phyloP scores from a whole-genome alignment of 2,888 invertebrate genomes.

The Eupithecia pulchellata region DNA sequence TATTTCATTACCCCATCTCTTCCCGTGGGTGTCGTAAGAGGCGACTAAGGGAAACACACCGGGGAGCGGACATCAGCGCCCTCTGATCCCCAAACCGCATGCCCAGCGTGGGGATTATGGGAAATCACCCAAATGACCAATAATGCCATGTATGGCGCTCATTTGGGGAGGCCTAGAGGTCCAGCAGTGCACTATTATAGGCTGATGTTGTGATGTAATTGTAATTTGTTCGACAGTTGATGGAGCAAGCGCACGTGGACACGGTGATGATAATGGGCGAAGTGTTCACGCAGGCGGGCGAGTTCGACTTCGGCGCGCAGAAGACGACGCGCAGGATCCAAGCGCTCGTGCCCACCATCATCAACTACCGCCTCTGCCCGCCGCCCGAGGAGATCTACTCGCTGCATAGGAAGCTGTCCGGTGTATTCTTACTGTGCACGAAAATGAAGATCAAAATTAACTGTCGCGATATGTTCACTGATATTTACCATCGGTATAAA shows the following conservation, averaged over 20 bases:
- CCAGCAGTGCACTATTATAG: no score
- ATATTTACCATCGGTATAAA: slow-evolving; percentile 90
- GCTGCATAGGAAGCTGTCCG: slow-evolving; percentile 97
- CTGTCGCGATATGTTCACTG: slow-evolving; percentile 93
- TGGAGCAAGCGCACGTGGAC: slow-evolving; percentile 98
- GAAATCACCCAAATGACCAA: no score
- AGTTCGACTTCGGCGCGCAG: slow-evolving; percentile 96
- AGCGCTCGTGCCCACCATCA: slow-evolving; percentile 95
- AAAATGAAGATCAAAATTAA: slow-evolving; percentile 93
- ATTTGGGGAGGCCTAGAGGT: no score
- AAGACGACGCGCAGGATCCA: slow-evolving; percentile 92
- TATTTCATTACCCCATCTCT: no score
- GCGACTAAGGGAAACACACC: no score
- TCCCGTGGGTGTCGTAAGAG: no score
- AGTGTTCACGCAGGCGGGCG: slow-evolving; percentile 91
- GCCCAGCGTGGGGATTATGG: no score
- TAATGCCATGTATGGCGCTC: no score
- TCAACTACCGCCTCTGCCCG: slow-evolving; percentile 96
- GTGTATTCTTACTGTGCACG: slow-evolving; percentile 96
- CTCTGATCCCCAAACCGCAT: no score
- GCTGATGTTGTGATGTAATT: no score
- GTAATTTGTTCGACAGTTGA: slow-evolving; percentile 73
- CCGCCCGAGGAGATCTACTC: slow-evolving; percentile 99
- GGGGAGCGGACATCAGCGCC: no score
- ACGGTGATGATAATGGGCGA: slow-evolving; percentile 99